Conservation (phyloP, 2,888 invertebrate genomes). For the Cheilosia soror region DNA sequence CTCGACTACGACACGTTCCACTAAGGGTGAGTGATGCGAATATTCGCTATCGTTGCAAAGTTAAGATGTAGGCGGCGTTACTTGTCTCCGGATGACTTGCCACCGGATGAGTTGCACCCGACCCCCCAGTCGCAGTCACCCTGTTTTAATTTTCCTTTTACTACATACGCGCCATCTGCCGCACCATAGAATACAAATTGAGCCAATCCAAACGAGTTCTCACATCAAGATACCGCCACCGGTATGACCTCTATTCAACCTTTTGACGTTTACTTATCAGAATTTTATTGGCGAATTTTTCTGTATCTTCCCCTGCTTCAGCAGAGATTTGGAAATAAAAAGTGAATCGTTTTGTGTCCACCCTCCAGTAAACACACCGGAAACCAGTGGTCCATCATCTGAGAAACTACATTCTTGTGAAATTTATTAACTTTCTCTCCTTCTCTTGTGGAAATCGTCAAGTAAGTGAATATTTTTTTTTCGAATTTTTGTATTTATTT, state of each 20-base stretch:
- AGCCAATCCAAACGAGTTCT: not conserved
- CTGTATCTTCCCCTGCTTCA: constrained; percentile 57
- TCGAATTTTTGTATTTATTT: not conserved
- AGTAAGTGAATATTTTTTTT: constrained; percentile 51
- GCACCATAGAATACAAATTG: not conserved
- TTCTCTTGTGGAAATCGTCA: constrained; percentile 34
- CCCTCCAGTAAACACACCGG: constrained; percentile 81
- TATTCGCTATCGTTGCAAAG: too few species aligned
- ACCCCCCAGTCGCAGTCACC: too few species aligned
- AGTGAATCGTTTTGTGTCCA: constrained; percentile 79
- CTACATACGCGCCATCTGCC: constrained; percentile 2
- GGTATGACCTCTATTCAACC: constrained; percentile 81
- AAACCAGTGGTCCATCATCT: constrained; percentile 56
- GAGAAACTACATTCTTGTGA: constrained; percentile 26
- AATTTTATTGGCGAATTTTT: constrained; percentile 58
- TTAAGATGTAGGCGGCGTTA: too few species aligned
- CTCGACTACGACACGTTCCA: too few species aligned
- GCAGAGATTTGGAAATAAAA: constrained; percentile 72
- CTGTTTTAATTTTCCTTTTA: not conserved
- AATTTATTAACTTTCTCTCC: constrained; percentile 41
- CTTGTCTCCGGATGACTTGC: too few species aligned
- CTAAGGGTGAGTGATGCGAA: too few species aligned
- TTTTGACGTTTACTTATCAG: constrained; percentile 80
- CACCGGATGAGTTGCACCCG: too few species aligned
- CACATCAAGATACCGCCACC: constrained; percentile 77